Conservation (phyloP, 2,888 invertebrate species). For the Camptogramma bilineatum region DNA sequence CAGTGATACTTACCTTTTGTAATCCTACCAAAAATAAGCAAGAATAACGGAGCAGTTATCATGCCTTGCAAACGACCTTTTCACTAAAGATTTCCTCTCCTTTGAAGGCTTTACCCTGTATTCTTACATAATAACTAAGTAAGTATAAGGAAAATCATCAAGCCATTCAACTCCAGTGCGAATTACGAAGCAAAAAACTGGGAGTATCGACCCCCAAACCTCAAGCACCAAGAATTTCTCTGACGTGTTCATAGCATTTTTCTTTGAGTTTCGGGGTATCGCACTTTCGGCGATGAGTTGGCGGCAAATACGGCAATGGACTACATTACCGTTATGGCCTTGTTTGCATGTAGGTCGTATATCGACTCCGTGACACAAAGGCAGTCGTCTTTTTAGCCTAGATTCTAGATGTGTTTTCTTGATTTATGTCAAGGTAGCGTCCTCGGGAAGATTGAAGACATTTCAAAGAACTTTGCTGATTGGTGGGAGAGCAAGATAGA, state of each 20-base stretch:
- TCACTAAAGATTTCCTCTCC: not conserved
- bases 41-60: not conserved
- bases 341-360: slow-evolving; percentile 37
- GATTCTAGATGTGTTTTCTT: slow-evolving; percentile 29
- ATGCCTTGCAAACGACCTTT: not conserved
- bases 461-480: not conserved
- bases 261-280: slow-evolving; percentile 28
- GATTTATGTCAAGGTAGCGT: slow-evolving; percentile 37
- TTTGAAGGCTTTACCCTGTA: not conserved
- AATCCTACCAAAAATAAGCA: no score
- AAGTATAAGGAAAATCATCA: not conserved
- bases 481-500: not conserved
- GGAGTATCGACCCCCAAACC: slow-evolving; percentile 22
- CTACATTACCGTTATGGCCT: slow-evolving; percentile 44
- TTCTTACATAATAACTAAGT: not conserved
- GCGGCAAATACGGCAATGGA: slow-evolving; percentile 22
- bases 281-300: slow-evolving; percentile 31
- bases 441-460: slow-evolving; percentile 7
- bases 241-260: slow-evolving; percentile 9
- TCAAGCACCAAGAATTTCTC: slow-evolving; percentile 18
- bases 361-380: slow-evolving; percentile 34
- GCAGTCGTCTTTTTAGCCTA: slow-evolving; percentile 35
- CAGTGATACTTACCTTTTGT: no score
- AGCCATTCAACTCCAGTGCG: slow-evolving; percentile 5
- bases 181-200: slow-evolving; percentile 9